Evolutionary conservation across 2,888 invertebrate genomes (phyloP).

Genomic region (Drosophila nigricruria): DNA sequence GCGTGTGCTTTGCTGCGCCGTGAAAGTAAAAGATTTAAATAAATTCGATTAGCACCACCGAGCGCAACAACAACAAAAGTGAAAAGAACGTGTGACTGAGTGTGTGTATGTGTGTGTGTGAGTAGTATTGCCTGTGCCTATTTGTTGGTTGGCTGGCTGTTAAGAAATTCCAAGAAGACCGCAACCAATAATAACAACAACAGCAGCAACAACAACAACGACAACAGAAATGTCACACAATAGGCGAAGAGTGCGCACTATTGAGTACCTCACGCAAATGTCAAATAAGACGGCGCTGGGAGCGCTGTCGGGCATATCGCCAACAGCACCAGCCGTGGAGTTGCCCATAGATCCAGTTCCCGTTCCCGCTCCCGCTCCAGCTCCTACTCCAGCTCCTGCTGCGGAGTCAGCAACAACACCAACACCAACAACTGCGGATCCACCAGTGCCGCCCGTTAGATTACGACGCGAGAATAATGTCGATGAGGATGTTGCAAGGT

Average conservation of each 20-base stretch:
- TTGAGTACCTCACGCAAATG: slow-evolving; percentile 68
- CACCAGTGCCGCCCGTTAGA: slow-evolving; percentile 58
- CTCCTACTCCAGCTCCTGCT: slow-evolving; percentile 1
- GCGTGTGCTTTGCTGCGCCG: slow-evolving; percentile 51
- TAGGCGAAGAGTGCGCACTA: slow-evolving; percentile 67
- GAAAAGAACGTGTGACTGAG: slow-evolving; percentile 14
- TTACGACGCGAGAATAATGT: slow-evolving; percentile 70
- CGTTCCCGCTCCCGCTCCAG: not conserved
- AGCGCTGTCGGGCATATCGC: slow-evolving; percentile 33
- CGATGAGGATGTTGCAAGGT: slow-evolving; percentile 75
- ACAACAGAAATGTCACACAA: slow-evolving; percentile 66
- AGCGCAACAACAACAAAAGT: slow-evolving; percentile 21
- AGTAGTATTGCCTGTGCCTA: slow-evolving; percentile 20
- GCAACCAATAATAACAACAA: slow-evolving; percentile 34
- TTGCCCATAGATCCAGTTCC: slow-evolving; percentile 24
- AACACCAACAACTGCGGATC: not conserved
- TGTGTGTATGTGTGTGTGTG: slow-evolving; percentile 22
- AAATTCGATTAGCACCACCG: slow-evolving; percentile 65
- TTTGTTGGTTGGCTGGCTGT: slow-evolving; percentile 25
- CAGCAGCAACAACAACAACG: slow-evolving; percentile 14
- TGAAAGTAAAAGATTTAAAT: slow-evolving; percentile 70
- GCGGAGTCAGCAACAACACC: slow-evolving; percentile 13
- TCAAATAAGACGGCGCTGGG: slow-evolving; percentile 30
- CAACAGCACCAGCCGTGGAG: slow-evolving; percentile 30
- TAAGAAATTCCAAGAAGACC: slow-evolving; percentile 64